Conservation (phyloP, 2,113 vertebrate genomes). For the Lota lota region DNA sequence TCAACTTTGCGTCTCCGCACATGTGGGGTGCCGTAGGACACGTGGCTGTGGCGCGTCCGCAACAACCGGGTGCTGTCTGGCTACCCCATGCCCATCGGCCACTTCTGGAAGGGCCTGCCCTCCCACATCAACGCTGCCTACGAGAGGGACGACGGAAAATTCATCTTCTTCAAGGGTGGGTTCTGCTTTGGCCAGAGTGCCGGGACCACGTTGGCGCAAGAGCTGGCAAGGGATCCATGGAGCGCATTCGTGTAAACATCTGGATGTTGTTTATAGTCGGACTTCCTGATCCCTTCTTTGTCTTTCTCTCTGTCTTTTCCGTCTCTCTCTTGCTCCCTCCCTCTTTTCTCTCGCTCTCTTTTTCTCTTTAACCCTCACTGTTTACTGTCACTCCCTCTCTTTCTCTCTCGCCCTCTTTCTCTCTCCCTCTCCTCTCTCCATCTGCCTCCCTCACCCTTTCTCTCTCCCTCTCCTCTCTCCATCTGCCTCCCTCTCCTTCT, state of each 20-base stretch:
- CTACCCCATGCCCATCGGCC: constrained; percentile 84
- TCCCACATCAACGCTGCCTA: constrained; percentile 84
- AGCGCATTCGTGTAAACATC: not conserved
- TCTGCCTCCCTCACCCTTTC: too few relatives aligned
- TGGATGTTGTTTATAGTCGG: not conserved
- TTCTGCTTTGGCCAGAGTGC: constrained; percentile 6
- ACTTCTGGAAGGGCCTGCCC: constrained; percentile 89
- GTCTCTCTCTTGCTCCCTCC: not conserved
- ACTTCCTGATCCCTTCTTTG: not conserved
- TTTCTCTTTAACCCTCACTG: not conserved
- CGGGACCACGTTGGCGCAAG: not conserved
- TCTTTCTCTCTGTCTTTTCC: not conserved
- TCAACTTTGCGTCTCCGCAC: not conserved
- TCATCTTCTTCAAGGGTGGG: constrained; percentile 91
- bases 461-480: too few relatives aligned
- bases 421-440: too few relatives aligned
- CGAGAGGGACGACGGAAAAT: constrained; percentile 86
- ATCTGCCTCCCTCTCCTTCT: too few relatives aligned
- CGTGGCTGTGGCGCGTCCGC: constrained; percentile 89
- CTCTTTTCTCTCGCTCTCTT: not conserved
- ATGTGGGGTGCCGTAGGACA: constrained; percentile 53
- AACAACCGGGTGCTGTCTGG: constrained; percentile 82
- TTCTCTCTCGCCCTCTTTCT: too few relatives aligned
- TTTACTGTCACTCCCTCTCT: too few relatives aligned
- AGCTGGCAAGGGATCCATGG: not conserved